Conservation (phyloP, 1,140 invertebrate genomes). For the Paralvinella palmiformis region DNA sequence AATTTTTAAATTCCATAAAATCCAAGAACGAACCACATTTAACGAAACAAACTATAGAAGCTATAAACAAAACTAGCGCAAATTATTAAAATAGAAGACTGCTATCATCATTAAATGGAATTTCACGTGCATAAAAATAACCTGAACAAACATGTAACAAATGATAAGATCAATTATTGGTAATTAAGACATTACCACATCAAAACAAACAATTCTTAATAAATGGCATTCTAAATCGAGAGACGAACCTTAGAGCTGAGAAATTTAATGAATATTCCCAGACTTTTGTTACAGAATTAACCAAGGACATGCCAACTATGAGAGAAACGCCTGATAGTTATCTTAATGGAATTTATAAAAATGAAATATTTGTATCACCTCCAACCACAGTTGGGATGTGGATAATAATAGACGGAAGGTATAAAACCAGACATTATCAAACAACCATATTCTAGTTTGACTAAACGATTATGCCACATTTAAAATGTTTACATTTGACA, state of each 20-base stretch:
- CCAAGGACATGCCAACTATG: not conserved
- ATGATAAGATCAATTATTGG: not conserved
- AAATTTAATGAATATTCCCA: not conserved
- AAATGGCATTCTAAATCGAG: not conserved
- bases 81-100: not conserved
- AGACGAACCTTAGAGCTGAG: not conserved
- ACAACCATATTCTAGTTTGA: not conserved
- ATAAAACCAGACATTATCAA: slow-evolving; percentile 2
- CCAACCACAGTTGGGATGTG: not conserved
- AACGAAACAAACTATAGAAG: slow-evolving; percentile 4
- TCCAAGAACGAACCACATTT: not conserved
- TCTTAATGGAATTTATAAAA: slow-evolving; percentile 7
- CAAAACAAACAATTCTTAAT: not conserved
- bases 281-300: not conserved
- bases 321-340: slow-evolving; percentile 2
- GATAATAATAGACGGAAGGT: slow-evolving; percentile 2
- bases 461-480: slow-evolving; percentile 2
- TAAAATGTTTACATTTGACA: slow-evolving; percentile 1
- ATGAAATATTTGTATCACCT: slow-evolving; percentile 1
- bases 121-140: not conserved
- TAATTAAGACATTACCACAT: not conserved
- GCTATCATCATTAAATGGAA: not conserved
- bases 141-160: not conserved
- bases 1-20: slow-evolving; percentile 2
- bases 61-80: not conserved